Percentiles rank a stretch among this genome's conserved stretches.
These are phyloP conservation scores for Synanthedon formicaeformis DNA, from an alignment of 2,888 invertebrate species.

Conservation along the genomic window DNA sequence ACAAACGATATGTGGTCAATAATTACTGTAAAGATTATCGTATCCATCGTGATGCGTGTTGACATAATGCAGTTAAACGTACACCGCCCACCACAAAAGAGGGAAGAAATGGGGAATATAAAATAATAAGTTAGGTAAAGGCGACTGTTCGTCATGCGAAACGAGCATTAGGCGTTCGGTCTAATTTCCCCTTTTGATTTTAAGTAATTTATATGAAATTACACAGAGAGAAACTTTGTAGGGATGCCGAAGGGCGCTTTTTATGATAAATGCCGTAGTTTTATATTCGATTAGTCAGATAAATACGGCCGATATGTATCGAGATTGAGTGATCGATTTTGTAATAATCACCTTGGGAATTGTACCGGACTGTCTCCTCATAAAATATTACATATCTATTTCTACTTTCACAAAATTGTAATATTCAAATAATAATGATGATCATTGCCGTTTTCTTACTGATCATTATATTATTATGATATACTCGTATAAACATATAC, in stretches of 20 bases:
- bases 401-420: not conserved
- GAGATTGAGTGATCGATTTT: conserved; percentile 47
- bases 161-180: conserved; percentile 47
- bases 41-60: conserved; percentile 43
- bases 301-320: conserved; percentile 38
- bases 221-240: conserved; percentile 39
- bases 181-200: conserved; percentile 66
- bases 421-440: no score
- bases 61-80: conserved; percentile 51
- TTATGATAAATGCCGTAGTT: conserved; percentile 41
- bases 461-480: no score
- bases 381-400: not conserved
- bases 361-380: not conserved
- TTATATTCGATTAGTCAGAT: conserved; percentile 56
- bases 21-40: conserved; percentile 53
- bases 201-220: conserved; percentile 65
- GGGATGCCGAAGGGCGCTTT: conserved; percentile 32
- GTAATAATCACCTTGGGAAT: conserved; percentile 26
- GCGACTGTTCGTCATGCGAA: conserved; percentile 55
- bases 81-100: conserved; percentile 35
- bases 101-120: conserved; percentile 41
- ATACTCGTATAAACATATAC: no score
- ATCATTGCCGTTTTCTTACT: no score
- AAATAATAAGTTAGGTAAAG: conserved; percentile 53
- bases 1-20: conserved; percentile 51